Evolutionary conservation across 2,113 vertebrate genomes (phyloP), one percentile per base, ranked within the genome.

Genomic region (Ciconia stormi): DNA sequence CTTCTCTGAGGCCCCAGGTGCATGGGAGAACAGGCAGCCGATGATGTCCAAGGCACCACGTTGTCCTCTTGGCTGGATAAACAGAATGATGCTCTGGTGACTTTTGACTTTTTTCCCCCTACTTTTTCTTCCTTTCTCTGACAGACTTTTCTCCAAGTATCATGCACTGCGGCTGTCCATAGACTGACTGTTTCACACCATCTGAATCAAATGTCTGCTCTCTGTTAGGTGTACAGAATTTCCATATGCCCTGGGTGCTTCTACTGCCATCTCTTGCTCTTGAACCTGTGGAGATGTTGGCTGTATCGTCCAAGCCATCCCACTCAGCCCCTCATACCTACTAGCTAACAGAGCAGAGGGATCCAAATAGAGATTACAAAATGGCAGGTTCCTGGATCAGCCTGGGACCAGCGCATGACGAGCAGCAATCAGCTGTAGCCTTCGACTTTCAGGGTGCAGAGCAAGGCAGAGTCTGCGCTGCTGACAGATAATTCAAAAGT

Each of bases 341-440:
- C 17, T 53, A 69, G 32, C 18, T 67, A 32, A 50, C 2, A 50
- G 62, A 86, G 20, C 38, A 81, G 50, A n/a, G 25, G 7, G 42
- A 63, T 90, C 34, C 13, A 20, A 90, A 78, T 0, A 30, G 10
- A 36, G 17, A 76, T 66, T 77, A 30, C 8, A 62, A 66, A 88
- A 72, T 27, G 32, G 5, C 40, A 76, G 25, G 4, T 29, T 63
- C 77, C 81, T 62, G 46, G 26, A 58, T 77, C 26, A 80, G 34
- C 9, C 44, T n/a, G 50, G 49, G 52, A 77, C 47, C 21, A 49
- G 29, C 6, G 38, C 0, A 0, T 27, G 59, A 36, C 0, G 5
- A 85, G 29, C 49, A 86, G 38, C 52, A 47, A 27, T 40, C 26
- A 47, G 23, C 30, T 7, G 2, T 0, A 52, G 21, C 52, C 42